phyloP scores from a whole-genome alignment of 2,113 vertebrate genomes.

The Lynx canadensis region DNA sequence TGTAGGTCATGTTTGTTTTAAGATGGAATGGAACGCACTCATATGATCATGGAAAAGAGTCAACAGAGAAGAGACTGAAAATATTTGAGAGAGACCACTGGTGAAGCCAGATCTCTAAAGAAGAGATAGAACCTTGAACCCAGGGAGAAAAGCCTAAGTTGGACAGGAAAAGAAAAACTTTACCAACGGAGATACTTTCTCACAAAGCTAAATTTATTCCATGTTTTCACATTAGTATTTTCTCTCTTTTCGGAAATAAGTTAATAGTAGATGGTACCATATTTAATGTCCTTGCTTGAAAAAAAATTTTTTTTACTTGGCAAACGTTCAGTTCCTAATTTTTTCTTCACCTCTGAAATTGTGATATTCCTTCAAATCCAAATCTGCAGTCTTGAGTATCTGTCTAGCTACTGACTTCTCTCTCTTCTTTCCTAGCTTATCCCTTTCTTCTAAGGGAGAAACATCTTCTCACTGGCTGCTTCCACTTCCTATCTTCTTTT shows the following conservation, averaged over 20 bases:
- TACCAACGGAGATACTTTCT: not conserved
- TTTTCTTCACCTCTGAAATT: not conserved
- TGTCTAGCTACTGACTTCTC: not conserved
- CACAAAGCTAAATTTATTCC: not conserved
- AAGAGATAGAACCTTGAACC: not conserved
- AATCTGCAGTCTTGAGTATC: not conserved
- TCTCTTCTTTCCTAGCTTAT: not conserved
- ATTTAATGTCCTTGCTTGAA: not conserved
- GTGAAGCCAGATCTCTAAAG: not conserved
- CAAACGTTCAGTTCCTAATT: not conserved
- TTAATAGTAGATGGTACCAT: not conserved
- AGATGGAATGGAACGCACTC: not conserved
- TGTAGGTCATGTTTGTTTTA: not conserved
- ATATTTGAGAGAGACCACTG: not conserved
- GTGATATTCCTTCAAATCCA: not conserved
- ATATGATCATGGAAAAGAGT: not conserved
- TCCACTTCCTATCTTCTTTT: not conserved
- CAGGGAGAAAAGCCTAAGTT: not conserved
- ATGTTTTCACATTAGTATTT: not conserved
- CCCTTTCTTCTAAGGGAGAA: not conserved
- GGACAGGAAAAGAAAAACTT: not conserved
- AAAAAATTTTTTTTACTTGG: not conserved
- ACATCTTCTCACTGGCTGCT: not conserved
- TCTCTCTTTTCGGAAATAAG: slow-evolving; percentile 5
- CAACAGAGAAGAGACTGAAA: not conserved